Evolutionary conservation across 1,140 invertebrate species (phyloP).

Genomic region (Orchesella cincta): DNA sequence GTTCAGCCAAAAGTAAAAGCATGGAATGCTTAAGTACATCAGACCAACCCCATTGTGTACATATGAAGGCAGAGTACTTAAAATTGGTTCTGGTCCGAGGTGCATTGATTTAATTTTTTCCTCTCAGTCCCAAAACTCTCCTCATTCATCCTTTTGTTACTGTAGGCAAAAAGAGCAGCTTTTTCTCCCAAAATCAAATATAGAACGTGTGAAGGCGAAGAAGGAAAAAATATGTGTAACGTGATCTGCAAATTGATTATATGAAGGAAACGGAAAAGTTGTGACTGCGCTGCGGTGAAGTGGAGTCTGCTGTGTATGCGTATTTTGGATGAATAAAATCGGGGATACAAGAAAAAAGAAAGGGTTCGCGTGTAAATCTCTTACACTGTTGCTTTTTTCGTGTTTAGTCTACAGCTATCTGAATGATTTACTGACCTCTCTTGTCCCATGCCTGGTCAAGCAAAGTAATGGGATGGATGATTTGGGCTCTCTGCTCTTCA

Average conservation of each 20-base stretch:
- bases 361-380: not conserved
- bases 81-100: not conserved
- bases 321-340: not conserved
- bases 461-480: constrained; percentile 16
- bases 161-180: too few relatives aligned
- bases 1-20: too few relatives aligned
- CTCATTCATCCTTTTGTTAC: not conserved
- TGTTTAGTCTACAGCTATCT: too few relatives aligned
- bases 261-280: too few relatives aligned
- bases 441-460: not conserved
- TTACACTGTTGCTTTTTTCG: too few relatives aligned
- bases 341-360: too few relatives aligned
- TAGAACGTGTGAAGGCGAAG: constrained; percentile 11
- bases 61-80: too few relatives aligned
- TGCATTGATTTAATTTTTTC: not conserved
- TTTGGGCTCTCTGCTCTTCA: not conserved
- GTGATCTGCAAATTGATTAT: constrained; percentile 6
- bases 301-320: too few relatives aligned
- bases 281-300: too few relatives aligned
- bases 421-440: constrained; percentile 22
- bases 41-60: too few relatives aligned
- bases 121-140: not conserved
- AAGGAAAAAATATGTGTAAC: not conserved
- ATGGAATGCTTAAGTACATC: too few relatives aligned
- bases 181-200: constrained; percentile 19